phyloP scores from a whole-genome alignment of 2,797 vertebrate species.

The Tapirus indicus region DNA sequence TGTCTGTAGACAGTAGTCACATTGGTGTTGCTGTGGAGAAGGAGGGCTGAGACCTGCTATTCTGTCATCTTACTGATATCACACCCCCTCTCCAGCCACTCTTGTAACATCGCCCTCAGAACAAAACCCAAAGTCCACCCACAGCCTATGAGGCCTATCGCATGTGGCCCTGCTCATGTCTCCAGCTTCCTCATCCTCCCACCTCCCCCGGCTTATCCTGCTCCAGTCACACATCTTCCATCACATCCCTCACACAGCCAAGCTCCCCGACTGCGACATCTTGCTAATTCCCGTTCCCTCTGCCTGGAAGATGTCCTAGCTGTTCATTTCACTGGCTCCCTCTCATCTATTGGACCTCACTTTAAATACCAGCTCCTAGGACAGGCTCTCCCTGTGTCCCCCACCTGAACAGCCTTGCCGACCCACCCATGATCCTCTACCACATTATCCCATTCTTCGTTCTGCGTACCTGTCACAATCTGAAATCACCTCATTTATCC shows the following conservation, averaged over 20 bases:
- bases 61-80: too few species aligned
- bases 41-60: too few species aligned
- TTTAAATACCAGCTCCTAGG: neutral
- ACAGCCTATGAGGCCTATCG: neutral
- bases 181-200: neutral
- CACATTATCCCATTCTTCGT: neutral
- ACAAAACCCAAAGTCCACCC: neutral
- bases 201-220: neutral
- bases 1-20: neutral
- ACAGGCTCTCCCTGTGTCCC: neutral
- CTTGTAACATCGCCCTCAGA: neutral
- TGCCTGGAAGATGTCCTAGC: neutral
- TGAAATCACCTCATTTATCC: neutral
- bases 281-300: neutral
- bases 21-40: neutral
- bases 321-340: neutral
- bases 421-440: neutral
- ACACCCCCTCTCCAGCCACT: neutral
- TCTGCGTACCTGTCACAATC: neutral
- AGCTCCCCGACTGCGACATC: neutral
- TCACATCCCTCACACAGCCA: too few species aligned
- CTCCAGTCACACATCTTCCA: neutral
- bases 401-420: neutral
- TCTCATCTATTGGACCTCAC: neutral
- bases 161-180: neutral